Evolutionary conservation across 1,140 invertebrate genomes (phyloP).

Genomic region (Drosophila watanabei): DNA sequence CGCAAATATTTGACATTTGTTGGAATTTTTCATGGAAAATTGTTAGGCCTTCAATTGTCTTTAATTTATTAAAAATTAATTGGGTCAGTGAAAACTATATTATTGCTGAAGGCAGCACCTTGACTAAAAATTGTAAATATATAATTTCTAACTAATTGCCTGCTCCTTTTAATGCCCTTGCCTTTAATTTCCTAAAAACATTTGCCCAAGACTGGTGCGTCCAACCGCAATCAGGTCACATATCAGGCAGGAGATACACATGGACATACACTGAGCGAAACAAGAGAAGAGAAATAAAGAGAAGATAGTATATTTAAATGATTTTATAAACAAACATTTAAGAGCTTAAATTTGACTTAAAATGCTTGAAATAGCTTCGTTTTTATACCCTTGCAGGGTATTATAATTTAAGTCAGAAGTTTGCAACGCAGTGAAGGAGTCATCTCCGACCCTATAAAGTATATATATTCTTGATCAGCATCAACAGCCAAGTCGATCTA

Average conservation of each 20-base stretch:
- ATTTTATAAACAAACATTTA: background rate
- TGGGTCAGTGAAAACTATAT: background rate
- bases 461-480: no score
- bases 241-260: constrained; percentile 26
- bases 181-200: constrained; percentile 28
- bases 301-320: background rate
- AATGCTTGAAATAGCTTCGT: background rate
- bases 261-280: background rate
- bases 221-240: constrained; percentile 42
- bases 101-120: background rate
- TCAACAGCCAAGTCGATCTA: no score
- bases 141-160: constrained; percentile 13
- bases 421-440: no score
- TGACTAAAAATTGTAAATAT: background rate
- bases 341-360: background rate
- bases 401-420: no score
- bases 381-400: no score
- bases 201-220: constrained; percentile 16
- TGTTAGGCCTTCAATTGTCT: no score
- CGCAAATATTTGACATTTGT: background rate
- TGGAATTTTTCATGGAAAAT: background rate
- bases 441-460: no score
- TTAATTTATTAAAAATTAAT: constrained; percentile 2
- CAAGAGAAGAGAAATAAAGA: background rate
- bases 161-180: background rate